phyloP scores from a whole-genome alignment of 2,888 invertebrate species.

The Pristionchus mayeri region DNA sequence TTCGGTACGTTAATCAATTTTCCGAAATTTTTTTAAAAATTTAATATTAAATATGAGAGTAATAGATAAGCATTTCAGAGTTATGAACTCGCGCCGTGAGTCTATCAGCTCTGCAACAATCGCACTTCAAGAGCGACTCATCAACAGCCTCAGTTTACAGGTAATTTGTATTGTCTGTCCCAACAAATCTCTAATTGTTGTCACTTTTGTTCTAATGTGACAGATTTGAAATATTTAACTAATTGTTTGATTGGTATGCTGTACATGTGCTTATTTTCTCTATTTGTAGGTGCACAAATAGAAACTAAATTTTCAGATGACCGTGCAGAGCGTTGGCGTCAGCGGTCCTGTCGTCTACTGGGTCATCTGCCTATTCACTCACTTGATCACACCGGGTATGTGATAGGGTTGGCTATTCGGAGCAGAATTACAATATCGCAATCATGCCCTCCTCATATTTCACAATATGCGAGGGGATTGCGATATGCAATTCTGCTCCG shows the following conservation, averaged over 20 bases:
- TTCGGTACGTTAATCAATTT: not conserved
- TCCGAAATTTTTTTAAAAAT: not conserved
- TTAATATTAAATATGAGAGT: no score
- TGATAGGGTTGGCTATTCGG: not conserved
- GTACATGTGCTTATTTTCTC: no score
- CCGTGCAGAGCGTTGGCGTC: not conserved
- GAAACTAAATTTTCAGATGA: not conserved
- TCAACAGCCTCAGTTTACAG: not conserved
- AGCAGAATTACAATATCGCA: not conserved
- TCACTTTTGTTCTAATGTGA: no score
- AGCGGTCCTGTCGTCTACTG: not conserved
- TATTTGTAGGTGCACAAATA: not conserved
- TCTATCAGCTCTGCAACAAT: not conserved
- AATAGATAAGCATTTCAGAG: not conserved
- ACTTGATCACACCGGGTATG: not conserved
- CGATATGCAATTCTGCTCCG: not conserved
- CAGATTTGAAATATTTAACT: no score
- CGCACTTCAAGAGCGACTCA: not conserved
- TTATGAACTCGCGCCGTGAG: constrained; percentile 8
- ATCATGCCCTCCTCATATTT: not conserved
- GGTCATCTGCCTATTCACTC: not conserved
- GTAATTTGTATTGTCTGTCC: not conserved
- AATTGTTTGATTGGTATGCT: no score
- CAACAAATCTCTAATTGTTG: not conserved
- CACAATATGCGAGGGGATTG: no score